Base-by-base conservation (phyloP, 2,113 vertebrate genomes). In the Lycocorax pyrrhopterus region DNA sequence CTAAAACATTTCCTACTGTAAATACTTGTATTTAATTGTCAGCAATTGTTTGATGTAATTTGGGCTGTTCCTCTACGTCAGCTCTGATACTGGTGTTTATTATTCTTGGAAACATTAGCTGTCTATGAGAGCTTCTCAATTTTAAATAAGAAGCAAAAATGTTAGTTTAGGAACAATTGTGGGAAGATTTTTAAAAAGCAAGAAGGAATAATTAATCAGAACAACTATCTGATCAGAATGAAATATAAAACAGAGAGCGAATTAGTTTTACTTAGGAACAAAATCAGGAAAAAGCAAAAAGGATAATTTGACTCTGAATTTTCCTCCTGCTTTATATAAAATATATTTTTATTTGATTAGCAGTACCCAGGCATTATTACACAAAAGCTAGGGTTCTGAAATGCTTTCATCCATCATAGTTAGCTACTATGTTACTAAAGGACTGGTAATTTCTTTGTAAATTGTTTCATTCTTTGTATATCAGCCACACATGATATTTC, bases 111-210 rank as follows among this genome's bases (percentile, higher is more conserved):
- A 94, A 69, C 86, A 83, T n/a, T 85, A 58, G n/a, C 37, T 91
- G 56, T 87, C 79, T 69, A 0, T 71, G 39, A 67, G n/a, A 81
- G 35, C 56, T 63, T 78, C 64, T 93, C 46, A 41, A 33, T 89
- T 92, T 91, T 84, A 87, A 92, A 80, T 62, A 79, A 89, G 75
- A 76, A 77, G 27, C 41, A 89, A 96, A 92, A 86, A 73, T 86
- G 66, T 6, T 90, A 60, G 27, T 80, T 89, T 51, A 84, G 81
- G 35, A 93, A 72, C 6, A 46, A 32, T 35, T 78, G 60, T 71
- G 35, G 32, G 25, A 91, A 78, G 69, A 15, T 74, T 78, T 88
- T 76, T 66, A 77, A 89, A 87, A 91, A 16, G 1, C 19, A 58
- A 73, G 37, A 76, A 53, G 6, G 3, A 84, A 51, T 56, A 68